These are phyloP conservation scores for Caranx melampygus DNA, from an alignment of 2,113 vertebrate genomes.

Conservation along the genomic window DNA sequence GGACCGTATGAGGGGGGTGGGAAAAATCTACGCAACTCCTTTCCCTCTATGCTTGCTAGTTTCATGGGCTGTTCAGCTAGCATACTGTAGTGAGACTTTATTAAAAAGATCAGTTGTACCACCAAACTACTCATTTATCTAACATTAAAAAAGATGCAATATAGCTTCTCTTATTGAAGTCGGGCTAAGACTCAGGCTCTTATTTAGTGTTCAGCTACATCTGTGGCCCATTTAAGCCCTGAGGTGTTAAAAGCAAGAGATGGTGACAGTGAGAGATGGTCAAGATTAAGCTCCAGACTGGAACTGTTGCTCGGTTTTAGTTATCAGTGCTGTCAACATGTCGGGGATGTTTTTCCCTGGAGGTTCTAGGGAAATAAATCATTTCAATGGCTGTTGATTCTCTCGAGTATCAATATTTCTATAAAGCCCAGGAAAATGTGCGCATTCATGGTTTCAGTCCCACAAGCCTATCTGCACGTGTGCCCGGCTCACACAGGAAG, in stretches of 20 bases:
- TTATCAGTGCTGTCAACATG: not conserved
- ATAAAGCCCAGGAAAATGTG: slow-evolving; percentile 11
- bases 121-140: not conserved
- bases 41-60: slow-evolving; percentile 64
- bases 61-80: slow-evolving; percentile 16
- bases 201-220: too few relatives aligned
- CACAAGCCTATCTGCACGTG: slow-evolving; percentile 14
- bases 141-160: not conserved
- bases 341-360: not conserved
- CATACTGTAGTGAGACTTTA: not conserved
- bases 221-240: not conserved
- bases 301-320: not conserved
- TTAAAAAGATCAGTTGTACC: not conserved
- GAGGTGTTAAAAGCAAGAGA: not conserved
- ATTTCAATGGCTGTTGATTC: not conserved
- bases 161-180: not conserved
- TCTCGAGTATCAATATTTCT: not conserved
- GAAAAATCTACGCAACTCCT: slow-evolving; percentile 71
- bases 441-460: slow-evolving; percentile 13
- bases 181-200: not conserved
- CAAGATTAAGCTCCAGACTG: not conserved
- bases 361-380: not conserved
- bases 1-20: slow-evolving; percentile 68
- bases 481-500: slow-evolving; percentile 26
- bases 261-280: not conserved